These are phyloP conservation scores for Drosophila nigrodunni DNA, from an alignment of 1,140 invertebrate species.

Conservation along the genomic window DNA sequence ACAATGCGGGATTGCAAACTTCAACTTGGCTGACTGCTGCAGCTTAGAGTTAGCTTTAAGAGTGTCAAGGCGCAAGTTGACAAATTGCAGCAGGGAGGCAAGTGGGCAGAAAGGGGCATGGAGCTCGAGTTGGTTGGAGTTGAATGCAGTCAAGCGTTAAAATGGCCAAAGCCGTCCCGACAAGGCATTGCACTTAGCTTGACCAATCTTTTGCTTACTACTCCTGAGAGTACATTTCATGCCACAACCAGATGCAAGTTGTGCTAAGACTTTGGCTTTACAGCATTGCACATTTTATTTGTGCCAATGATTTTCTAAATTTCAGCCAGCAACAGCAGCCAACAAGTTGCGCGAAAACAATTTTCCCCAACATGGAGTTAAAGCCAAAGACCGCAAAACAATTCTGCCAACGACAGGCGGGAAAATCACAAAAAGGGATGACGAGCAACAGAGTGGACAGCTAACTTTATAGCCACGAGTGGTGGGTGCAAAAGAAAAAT, in stretches of 20 bases:
- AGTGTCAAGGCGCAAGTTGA: constrained; percentile 60
- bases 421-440: not conserved
- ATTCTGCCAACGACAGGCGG: constrained; percentile 57
- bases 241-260: constrained; percentile 49
- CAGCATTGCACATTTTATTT: constrained; percentile 68
- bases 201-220: constrained; percentile 45
- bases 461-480: constrained; percentile 2
- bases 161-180: constrained; percentile 60
- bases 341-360: constrained; percentile 61
- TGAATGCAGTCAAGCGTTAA: constrained; percentile 37
- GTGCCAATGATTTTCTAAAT: constrained; percentile 82
- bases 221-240: not conserved
- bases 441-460: not conserved
- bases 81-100: constrained; percentile 52
- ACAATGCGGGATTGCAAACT: constrained; percentile 18
- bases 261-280: constrained; percentile 48
- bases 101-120: not conserved
- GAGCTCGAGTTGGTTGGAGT: no score
- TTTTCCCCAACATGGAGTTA: constrained; percentile 55
- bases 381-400: constrained; percentile 24
- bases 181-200: constrained; percentile 79
- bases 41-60: constrained; percentile 64
- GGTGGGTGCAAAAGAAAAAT: no score
- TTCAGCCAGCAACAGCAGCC: constrained; percentile 34
- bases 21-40: constrained; percentile 33